phyloP scores from a whole-genome alignment of 1,140 invertebrate species.

The Pseudomyrmex gracilis region DNA sequence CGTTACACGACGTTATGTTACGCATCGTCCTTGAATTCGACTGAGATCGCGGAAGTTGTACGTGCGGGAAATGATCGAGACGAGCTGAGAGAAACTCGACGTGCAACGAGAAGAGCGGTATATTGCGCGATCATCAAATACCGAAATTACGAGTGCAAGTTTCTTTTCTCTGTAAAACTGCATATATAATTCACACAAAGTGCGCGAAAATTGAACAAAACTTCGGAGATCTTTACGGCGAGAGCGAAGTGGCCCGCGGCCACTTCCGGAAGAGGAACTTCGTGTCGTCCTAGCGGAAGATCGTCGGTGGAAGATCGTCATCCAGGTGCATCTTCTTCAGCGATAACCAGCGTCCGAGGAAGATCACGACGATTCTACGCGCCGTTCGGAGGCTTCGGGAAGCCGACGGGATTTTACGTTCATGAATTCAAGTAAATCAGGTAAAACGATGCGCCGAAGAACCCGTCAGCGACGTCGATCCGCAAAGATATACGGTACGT shows the following conservation, averaged over 20 bases:
- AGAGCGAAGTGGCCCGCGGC: slow-evolving; percentile 14
- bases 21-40: too few relatives aligned
- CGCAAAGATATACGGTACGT: slow-evolving; percentile 38
- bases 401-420: slow-evolving; percentile 81
- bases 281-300: slow-evolving; percentile 55
- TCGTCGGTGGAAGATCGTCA: slow-evolving; percentile 64
- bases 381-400: slow-evolving; percentile 65
- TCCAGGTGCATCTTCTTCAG: slow-evolving; percentile 8
- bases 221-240: slow-evolving; percentile 29
- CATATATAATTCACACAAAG: slow-evolving; percentile 32
- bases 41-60: too few relatives aligned
- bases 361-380: slow-evolving; percentile 63
- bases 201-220: slow-evolving; percentile 55
- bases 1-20: too few relatives aligned
- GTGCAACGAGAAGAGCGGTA: not conserved
- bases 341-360: slow-evolving; percentile 55
- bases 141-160: slow-evolving; percentile 54
- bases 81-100: slow-evolving; percentile 10
- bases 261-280: slow-evolving; percentile 1
- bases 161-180: not conserved
- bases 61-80: not conserved
- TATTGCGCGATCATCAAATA: too few relatives aligned
- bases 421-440: slow-evolving; percentile 83
- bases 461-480: slow-evolving; percentile 31
- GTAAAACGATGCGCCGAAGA: slow-evolving; percentile 76